A percentile compares a stretch with the other conserved stretches of the same genome.
Evolutionary conservation across 2,797 vertebrate species (phyloP).

Genomic region (Aeoliscus strigatus): DNA sequence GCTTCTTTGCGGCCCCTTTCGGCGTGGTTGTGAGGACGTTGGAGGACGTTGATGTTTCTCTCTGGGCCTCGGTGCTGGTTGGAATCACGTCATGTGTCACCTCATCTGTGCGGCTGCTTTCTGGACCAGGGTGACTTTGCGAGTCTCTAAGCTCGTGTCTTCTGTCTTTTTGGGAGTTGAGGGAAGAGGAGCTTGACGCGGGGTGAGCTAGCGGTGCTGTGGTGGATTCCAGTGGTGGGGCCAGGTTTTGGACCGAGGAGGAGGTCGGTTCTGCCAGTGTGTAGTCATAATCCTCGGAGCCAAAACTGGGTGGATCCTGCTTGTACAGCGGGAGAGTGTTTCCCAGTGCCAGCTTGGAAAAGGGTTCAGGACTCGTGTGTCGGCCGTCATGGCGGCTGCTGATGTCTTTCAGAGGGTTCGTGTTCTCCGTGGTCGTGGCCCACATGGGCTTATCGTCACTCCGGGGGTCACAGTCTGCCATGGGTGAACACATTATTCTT

Average conservation of each 20-base stretch:
- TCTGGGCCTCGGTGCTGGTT: constrained; percentile 23
- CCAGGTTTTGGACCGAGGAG: constrained; percentile 37
- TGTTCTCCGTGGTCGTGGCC: constrained; percentile 64
- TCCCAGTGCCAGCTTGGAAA: constrained; percentile 40
- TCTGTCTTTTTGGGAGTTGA: constrained; percentile 28
- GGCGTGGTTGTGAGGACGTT: constrained; percentile 29
- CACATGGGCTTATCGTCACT: constrained; percentile 43
- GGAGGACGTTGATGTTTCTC: constrained; percentile 28
- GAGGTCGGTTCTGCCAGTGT: constrained; percentile 39
- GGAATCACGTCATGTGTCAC: constrained; percentile 17
- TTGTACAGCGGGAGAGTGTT: constrained; percentile 65
- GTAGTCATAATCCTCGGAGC: constrained; percentile 69
- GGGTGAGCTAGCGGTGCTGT: constrained; percentile 21
- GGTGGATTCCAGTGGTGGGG: constrained; percentile 42
- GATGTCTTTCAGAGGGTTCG: constrained; percentile 64
- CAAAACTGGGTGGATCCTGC: constrained; percentile 53
- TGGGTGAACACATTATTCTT: constrained; percentile 84
- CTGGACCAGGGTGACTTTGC: constrained; percentile 23
- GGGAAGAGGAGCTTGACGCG: constrained; percentile 35
- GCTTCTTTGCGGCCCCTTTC: constrained; percentile 29
- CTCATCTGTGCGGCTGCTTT: constrained; percentile 24
- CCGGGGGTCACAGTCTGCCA: constrained; percentile 73
- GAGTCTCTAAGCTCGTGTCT: constrained; percentile 50
- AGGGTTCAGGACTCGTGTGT: constrained; percentile 64
- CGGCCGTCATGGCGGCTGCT: constrained; percentile 73